A percentile compares a stretch with the other conserved stretches of the same genome.
Conservation (phyloP, 2,113 vertebrate genomes). For the Centropus unirufus region DNA sequence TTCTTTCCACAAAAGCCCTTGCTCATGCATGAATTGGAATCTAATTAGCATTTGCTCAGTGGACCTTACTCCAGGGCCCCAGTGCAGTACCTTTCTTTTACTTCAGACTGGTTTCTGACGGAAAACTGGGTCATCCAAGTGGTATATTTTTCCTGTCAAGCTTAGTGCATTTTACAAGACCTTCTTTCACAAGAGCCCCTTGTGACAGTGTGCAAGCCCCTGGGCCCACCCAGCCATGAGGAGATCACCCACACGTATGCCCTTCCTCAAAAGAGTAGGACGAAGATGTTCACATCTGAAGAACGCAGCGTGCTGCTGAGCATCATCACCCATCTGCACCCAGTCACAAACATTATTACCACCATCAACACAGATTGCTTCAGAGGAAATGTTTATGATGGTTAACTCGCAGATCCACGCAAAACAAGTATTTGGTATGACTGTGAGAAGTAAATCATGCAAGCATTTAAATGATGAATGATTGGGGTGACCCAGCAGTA, state of each 20-base stretch:
- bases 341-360: background rate
- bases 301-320: background rate
- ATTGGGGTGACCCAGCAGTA: background rate
- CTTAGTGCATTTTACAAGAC: background rate
- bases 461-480: background rate
- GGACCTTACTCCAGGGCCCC: background rate
- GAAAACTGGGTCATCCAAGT: background rate
- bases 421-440: background rate
- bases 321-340: background rate
- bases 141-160: background rate
- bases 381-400: background rate
- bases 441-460: background rate
- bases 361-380: fast-evolving
- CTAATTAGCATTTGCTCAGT: background rate
- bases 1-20: background rate
- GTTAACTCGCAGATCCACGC: background rate
- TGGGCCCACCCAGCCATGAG: background rate
- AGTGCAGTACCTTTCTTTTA: background rate
- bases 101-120: background rate
- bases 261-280: background rate
- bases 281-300: background rate
- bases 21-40: background rate
- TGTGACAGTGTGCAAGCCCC: background rate
- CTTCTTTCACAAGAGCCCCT: background rate
- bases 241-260: background rate